Evolutionary conservation across 2,888 invertebrate genomes (phyloP), one percentile per base, ranked within the genome.

Genomic region (Conops quadrifasciatus): DNA sequence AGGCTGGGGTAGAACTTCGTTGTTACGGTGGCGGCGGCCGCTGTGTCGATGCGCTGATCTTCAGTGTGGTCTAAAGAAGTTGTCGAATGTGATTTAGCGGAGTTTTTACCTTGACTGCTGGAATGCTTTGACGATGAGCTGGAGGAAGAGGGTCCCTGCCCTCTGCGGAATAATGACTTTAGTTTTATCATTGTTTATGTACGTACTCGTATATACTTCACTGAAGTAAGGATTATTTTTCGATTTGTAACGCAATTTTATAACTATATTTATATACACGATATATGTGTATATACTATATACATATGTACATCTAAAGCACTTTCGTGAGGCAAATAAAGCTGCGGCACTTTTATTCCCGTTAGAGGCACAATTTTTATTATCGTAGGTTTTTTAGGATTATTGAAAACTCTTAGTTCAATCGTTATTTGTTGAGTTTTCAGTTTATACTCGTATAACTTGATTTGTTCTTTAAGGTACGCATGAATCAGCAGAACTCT

Each of bases 161-260:
- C 93, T 92, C 94, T 94, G 89, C 94, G 94, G 89, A 94, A 94
- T 87, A 94, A 91, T 83, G 94, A 94, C 90, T 94, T 94, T 88
- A 94, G 91, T 90, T 94, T 94, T 91, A 94, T 94, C 94, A 94
- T 47, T 24, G n/a, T 47, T 53, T 1, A 4, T 7, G 4, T 7
- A 36, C 36, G 9, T 9, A 36, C n/a, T n/a, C n/a, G n/a, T n/a
- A n/a, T n/a, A n/a, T n/a, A 58, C 19, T 43, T 15, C 59, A 59
- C 45, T 19, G 30, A 66, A 47, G 30, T 28, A 7, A 26, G 45
- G 24, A 45, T 43, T 45, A 47, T 45, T 67, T n/a, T n/a, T 24
- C 19, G 49, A 49, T 28, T 67, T 60, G n/a, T 45, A 68, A 67
- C 26, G 26, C 60, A 68, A 62, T 28, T 2, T 21, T 56, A 56